phyloP scores from a whole-genome alignment of 2,797 vertebrate genomes.

The Sebastes nivosus region DNA sequence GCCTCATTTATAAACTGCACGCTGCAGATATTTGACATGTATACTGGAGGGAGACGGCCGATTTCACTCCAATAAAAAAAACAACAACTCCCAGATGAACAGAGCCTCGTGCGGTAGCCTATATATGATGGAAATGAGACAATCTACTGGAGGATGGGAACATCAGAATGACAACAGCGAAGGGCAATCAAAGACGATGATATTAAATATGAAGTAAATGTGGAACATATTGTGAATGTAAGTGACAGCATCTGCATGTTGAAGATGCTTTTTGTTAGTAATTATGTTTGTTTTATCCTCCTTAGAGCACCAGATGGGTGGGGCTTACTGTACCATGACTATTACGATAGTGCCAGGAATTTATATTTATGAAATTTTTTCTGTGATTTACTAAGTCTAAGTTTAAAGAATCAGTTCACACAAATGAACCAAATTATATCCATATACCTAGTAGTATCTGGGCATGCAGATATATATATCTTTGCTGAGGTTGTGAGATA shows the following conservation, averaged over 20 bases:
- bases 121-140: slow-evolving; percentile 36
- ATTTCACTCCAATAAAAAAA: slow-evolving; percentile 35
- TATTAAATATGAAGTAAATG: slow-evolving; percentile 16
- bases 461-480: too few relatives aligned
- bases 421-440: too few relatives aligned
- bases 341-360: neutral
- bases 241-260: neutral
- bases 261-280: neutral
- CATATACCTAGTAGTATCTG: too few relatives aligned
- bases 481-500: too few relatives aligned
- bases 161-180: slow-evolving; percentile 11
- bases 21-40: slow-evolving; percentile 41
- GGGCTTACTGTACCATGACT: neutral
- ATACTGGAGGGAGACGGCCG: slow-evolving; percentile 25
- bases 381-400: too few relatives aligned
- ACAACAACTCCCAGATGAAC: slow-evolving; percentile 27
- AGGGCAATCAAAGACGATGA: slow-evolving; percentile 9
- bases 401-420: rapidly evolving
- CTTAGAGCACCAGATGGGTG: neutral
- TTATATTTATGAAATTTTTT: neutral
- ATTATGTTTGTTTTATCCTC: slow-evolving; percentile 11
- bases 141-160: slow-evolving; percentile 22
- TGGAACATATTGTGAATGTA: neutral
- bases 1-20: slow-evolving; percentile 59
- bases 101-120: neutral